Percentiles rank a stretch among this genome's conserved stretches.
phyloP scores from a whole-genome alignment of 2,113 vertebrate species.

The Mus musculus region GRCm39 chrY:17442501-17443000 shows the following conservation, averaged over 20 bases:
- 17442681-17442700: not conserved
- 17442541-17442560: constrained; percentile 27
- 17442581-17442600: not conserved
- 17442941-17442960: too few relatives aligned
- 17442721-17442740: not conserved
- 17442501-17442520: not conserved
- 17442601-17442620: not conserved
- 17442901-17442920: too few relatives aligned
- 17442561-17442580: not conserved
- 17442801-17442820: too few relatives aligned
- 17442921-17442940: too few relatives aligned
- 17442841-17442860: too few relatives aligned
- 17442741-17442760: not conserved
- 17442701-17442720: not conserved
- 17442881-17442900: too few relatives aligned
- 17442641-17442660: not conserved
- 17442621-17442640: not conserved
- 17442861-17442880: too few relatives aligned
- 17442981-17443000: not conserved
- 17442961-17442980: not conserved
- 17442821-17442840: too few relatives aligned
- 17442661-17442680: not conserved
- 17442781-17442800: too few relatives aligned
- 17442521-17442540: not conserved
- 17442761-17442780: not conserved